Conservation (phyloP, 2,113 vertebrate genomes). For the Scortum barcoo region DNA sequence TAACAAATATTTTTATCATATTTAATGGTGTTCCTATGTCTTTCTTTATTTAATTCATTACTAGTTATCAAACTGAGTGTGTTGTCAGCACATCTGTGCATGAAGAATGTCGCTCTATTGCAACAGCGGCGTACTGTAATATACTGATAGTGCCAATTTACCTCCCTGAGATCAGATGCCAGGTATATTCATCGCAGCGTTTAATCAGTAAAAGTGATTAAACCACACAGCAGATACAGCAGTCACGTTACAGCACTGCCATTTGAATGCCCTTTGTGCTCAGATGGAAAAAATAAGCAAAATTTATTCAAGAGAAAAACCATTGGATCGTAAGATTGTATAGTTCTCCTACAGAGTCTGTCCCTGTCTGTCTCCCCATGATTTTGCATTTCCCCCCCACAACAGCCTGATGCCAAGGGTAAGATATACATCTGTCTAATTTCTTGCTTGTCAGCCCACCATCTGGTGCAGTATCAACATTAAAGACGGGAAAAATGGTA, state of each 20-base stretch:
- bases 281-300: not conserved
- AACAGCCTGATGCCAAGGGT: slow-evolving; percentile 62
- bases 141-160: slow-evolving; percentile 9
- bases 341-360: slow-evolving; percentile 23
- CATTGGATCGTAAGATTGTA: slow-evolving; percentile 23
- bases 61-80: not conserved
- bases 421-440: slow-evolving; percentile 80
- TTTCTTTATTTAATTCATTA: not conserved
- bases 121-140: not conserved
- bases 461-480: slow-evolving; percentile 76
- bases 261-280: not conserved
- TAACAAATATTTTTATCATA: not conserved
- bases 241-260: not conserved
- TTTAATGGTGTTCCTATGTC: not conserved
- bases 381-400: slow-evolving; percentile 27
- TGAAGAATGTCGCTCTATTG: slow-evolving; percentile 7
- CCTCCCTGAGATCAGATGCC: not conserved
- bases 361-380: slow-evolving; percentile 30
- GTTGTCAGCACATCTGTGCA: not conserved
- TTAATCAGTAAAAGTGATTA: not conserved
- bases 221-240: not conserved
- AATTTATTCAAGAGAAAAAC: slow-evolving; percentile 24
- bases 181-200: not conserved
- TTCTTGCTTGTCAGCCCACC: slow-evolving; percentile 77
- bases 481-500: slow-evolving; percentile 58